Percentiles rank a stretch among this genome's conserved stretches.
These are phyloP conservation scores for Myoxocephalus aenaeus DNA, from an alignment of 2,797 vertebrate species.

Conservation along the genomic window DNA sequence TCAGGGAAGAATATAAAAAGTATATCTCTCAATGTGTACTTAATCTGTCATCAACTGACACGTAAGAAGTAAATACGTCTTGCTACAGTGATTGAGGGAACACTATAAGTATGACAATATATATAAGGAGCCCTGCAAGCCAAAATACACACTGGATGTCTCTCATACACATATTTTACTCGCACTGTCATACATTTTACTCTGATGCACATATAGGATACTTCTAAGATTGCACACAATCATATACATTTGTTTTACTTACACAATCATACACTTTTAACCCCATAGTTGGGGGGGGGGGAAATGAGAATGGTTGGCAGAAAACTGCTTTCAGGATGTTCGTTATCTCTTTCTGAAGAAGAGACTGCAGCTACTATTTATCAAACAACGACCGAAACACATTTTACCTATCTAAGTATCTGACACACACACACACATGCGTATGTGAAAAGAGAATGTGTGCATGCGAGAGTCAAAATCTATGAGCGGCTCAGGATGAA, in stretches of 20 bases:
- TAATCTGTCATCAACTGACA: constrained; percentile 44
- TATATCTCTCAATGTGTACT: constrained; percentile 25
- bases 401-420: neutral
- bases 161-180: neutral
- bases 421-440: neutral
- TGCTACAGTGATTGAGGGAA: neutral
- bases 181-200: neutral
- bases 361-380: neutral
- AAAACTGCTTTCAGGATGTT: neutral
- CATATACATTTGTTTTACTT: neutral
- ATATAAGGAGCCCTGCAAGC: neutral
- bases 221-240: neutral
- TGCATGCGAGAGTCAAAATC: neutral
- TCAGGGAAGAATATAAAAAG: constrained; percentile 31
- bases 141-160: neutral
- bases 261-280: neutral
- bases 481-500: neutral
- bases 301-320: too few relatives aligned
- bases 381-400: neutral
- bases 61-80: constrained; percentile 19
- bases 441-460: neutral
- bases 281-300: too few relatives aligned
- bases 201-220: neutral
- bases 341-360: neutral
- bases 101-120: neutral